A percentile compares a stretch with the other conserved stretches of the same genome.
Evolutionary conservation across 2,113 vertebrate species (phyloP).

Genomic region (Hyperopisus bebe): DNA sequence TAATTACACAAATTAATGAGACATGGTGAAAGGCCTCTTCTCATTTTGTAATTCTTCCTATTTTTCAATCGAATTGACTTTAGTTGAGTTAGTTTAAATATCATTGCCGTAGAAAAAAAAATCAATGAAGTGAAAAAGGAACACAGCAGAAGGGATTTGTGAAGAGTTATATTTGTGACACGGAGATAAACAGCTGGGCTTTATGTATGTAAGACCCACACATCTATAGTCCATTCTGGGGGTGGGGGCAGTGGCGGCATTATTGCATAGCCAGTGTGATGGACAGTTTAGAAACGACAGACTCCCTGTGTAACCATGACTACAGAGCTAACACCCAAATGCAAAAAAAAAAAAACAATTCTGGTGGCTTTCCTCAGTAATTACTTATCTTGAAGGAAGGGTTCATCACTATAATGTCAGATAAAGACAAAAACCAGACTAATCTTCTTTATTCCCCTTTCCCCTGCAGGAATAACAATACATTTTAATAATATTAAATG

Average conservation of each 20-base stretch:
- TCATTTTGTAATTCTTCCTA: neutral
- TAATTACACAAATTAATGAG: neutral
- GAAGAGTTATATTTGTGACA: neutral
- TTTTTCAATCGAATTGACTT: neutral
- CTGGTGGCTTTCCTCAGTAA: neutral
- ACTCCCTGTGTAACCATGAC: constrained; percentile 4
- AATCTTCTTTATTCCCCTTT: constrained; percentile 13
- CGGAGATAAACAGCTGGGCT: neutral
- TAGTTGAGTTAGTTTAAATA: neutral
- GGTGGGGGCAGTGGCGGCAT: neutral
- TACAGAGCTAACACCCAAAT: constrained; percentile 3
- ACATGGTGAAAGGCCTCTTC: neutral
- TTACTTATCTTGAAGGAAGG: constrained; percentile 14
- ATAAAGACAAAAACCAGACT: neutral
- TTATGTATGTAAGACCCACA: neutral
- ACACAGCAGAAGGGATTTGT: neutral
- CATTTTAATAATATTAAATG: constrained; percentile 16
- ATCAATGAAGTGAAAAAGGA: neutral
- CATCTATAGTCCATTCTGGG: neutral
- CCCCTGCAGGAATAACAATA: neutral
- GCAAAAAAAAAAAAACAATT: neutral
- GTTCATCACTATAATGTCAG: constrained; percentile 13
- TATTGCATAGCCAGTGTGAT: neutral
- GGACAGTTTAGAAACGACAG: neutral
- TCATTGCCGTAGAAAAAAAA: neutral